phyloP scores from a whole-genome alignment of 2,113 vertebrate genomes.

The Paratilapia polleni region DNA sequence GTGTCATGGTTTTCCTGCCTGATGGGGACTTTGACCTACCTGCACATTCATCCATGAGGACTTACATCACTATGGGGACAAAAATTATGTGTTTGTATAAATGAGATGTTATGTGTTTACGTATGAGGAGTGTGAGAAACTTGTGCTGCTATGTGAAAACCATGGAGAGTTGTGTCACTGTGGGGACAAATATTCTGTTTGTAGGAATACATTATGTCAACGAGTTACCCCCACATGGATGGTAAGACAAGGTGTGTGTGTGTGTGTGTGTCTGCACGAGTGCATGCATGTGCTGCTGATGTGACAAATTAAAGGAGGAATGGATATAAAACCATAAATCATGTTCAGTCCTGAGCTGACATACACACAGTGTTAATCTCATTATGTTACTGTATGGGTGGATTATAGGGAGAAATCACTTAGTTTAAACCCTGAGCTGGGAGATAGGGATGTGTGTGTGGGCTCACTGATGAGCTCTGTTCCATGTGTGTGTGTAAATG shows the following conservation, averaged over 20 bases:
- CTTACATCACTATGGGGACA: background rate
- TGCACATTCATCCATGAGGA: background rate
- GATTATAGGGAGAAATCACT: constrained; percentile 71
- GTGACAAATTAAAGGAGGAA: constrained; percentile 72
- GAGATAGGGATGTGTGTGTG: constrained; percentile 46
- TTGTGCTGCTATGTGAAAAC: background rate
- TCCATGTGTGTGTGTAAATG: constrained; percentile 1
- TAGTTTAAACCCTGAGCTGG: constrained; percentile 59
- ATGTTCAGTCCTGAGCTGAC: constrained; percentile 53
- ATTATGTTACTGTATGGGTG: constrained; percentile 70
- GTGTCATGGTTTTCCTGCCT: background rate
- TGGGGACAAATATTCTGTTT: background rate
- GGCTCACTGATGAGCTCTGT: constrained; percentile 22
- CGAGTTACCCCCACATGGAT: background rate
- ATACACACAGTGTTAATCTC: constrained; percentile 63
- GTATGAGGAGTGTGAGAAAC: background rate
- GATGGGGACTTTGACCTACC: background rate
- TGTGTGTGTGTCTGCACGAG: background rate
- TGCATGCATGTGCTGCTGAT: constrained; percentile 29
- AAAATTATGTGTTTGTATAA: background rate
- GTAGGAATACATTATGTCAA: background rate
- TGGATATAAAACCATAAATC: constrained; percentile 77
- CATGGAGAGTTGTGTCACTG: background rate
- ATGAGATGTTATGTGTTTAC: background rate
- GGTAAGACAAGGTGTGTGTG: background rate